phyloP scores from a whole-genome alignment of 2,113 vertebrate species.

The Misgurnus anguillicaudatus region DNA sequence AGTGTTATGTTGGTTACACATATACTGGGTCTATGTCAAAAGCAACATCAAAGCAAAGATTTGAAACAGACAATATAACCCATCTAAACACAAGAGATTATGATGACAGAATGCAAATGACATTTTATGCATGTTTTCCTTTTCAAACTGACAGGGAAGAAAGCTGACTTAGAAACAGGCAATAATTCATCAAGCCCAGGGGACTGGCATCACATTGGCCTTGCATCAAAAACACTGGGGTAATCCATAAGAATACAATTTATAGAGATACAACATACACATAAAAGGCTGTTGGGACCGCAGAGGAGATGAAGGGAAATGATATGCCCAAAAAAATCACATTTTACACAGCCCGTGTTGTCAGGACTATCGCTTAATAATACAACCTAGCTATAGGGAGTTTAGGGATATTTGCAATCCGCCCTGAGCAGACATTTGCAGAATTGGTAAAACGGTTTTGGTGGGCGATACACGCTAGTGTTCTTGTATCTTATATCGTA shows the following conservation, averaged over 20 bases:
- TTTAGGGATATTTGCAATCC: not conserved
- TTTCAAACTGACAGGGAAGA: slow-evolving; percentile 28
- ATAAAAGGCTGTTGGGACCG: slow-evolving; percentile 30
- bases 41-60: not conserved
- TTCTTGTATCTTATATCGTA: not conserved
- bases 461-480: not conserved
- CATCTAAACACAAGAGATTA: slow-evolving; percentile 30
- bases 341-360: slow-evolving; percentile 1
- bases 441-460: not conserved
- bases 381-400: not conserved
- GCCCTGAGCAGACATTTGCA: not conserved
- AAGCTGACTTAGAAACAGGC: slow-evolving; percentile 13
- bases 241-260: slow-evolving; percentile 18
- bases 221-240: slow-evolving; percentile 4
- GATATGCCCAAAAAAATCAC: not conserved
- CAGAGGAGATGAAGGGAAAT: not conserved
- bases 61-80: slow-evolving; percentile 13
- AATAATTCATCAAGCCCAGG: slow-evolving; percentile 43
- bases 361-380: not conserved
- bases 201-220: not conserved
- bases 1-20: not conserved
- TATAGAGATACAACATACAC: slow-evolving; percentile 16
- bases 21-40: not conserved
- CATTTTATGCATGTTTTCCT: slow-evolving; percentile 13
- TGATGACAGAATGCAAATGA: slow-evolving; percentile 27